phyloP scores from a whole-genome alignment of 1,140 invertebrate species.

The Nymphalis io region DNA sequence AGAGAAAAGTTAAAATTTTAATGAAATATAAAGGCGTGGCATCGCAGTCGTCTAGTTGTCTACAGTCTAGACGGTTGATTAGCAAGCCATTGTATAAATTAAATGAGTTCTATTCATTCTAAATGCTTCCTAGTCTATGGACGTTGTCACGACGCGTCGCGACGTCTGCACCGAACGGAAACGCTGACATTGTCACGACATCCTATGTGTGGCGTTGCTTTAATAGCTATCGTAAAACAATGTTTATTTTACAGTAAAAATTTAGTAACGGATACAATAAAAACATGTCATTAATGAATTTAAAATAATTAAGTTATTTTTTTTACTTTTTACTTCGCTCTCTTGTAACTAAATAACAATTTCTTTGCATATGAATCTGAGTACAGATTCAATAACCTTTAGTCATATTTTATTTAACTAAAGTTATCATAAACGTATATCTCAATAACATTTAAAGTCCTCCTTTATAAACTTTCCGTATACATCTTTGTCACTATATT shows the following conservation, averaged over 20 bases:
- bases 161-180: neutral
- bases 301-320: no score
- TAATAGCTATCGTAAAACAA: neutral
- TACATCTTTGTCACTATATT: no score
- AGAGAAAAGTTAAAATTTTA: neutral
- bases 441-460: no score
- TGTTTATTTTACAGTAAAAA: neutral
- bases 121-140: conserved; percentile 24
- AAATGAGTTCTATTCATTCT: conserved; percentile 28
- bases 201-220: neutral
- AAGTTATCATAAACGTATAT: no score
- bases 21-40: neutral
- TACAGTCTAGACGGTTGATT: conserved; percentile 25
- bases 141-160: neutral
- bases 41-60: conserved; percentile 15
- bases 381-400: no score
- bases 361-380: no score
- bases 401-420: no score
- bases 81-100: conserved; percentile 25
- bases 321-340: no score
- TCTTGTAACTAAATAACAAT: no score
- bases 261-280: no score
- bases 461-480: no score
- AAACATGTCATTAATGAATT: no score
- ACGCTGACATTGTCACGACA: conserved; percentile 6